Conservation (phyloP, 2,888 invertebrate species). For the Nesidiocoris tenuis region DNA sequence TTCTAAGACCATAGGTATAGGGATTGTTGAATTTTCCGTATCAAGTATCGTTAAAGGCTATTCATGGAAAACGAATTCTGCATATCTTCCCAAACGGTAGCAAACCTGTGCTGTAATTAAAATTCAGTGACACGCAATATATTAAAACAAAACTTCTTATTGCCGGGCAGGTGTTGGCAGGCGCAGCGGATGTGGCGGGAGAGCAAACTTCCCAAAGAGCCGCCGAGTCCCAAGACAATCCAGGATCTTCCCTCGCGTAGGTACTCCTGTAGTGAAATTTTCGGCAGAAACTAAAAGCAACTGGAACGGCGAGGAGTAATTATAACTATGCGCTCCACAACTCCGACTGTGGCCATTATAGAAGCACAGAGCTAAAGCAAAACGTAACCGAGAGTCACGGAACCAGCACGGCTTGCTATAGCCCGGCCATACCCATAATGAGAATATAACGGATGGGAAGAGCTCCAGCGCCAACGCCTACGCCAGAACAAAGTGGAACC, state of each 20-base stretch:
- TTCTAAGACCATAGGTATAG: too few species aligned
- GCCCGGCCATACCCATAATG: not conserved
- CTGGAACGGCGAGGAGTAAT: not conserved
- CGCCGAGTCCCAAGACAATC: not conserved
- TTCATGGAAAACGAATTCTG: too few species aligned
- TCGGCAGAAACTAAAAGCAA: not conserved
- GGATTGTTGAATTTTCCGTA: too few species aligned
- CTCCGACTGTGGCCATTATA: not conserved
- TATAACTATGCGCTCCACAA: not conserved
- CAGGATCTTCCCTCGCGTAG: not conserved
- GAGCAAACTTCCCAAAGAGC: not conserved
- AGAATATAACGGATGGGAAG: not conserved
- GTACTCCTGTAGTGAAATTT: not conserved
- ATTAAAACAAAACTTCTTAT: too few species aligned
- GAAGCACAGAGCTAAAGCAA: not conserved
- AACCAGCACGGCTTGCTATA: not conserved
- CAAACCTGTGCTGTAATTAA: too few species aligned
- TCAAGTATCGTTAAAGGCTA: too few species aligned
- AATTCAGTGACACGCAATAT: too few species aligned
- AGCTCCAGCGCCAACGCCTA: not conserved
- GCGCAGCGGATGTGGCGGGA: not conserved
- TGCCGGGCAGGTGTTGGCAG: too few species aligned
- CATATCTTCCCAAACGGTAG: too few species aligned
- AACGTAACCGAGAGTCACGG: not conserved
- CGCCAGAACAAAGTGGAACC: not conserved